These are phyloP conservation scores for Myoxocephalus aenaeus DNA, from an alignment of 2,797 vertebrate species.

Conservation along the genomic window DNA sequence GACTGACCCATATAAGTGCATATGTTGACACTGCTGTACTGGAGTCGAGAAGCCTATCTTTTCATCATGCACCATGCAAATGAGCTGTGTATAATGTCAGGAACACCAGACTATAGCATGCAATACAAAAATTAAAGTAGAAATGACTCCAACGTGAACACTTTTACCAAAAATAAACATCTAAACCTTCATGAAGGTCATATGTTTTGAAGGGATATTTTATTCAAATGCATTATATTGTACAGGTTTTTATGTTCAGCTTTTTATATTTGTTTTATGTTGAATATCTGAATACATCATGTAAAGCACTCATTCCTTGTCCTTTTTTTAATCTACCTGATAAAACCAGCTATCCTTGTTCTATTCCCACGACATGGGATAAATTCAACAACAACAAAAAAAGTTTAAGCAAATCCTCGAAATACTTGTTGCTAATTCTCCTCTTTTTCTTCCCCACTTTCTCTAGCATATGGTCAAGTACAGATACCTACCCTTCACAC, in stretches of 20 bases:
- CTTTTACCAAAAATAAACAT: too few relatives aligned
- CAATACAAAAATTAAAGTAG: background rate
- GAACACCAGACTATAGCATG: background rate
- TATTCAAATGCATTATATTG: background rate
- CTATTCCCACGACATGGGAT: background rate
- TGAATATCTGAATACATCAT: background rate
- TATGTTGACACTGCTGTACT: background rate
- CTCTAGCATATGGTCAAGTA: constrained; percentile 99
- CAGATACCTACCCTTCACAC: constrained; percentile 99
- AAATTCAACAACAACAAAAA: too few relatives aligned
- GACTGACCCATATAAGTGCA: background rate
- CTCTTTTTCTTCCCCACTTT: constrained; percentile 59
- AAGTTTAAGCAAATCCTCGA: background rate
- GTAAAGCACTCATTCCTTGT: background rate
- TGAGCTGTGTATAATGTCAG: background rate
- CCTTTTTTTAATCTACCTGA: background rate
- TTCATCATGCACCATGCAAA: background rate
- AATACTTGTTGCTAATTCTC: constrained; percentile 26
- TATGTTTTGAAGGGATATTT: background rate
- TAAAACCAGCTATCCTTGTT: background rate
- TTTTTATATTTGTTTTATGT: background rate
- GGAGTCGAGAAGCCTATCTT: background rate
- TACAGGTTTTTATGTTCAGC: background rate
- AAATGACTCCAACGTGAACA: background rate
- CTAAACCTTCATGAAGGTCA: background rate